phyloP scores from a whole-genome alignment of 2,888 invertebrate genomes.

The Eremobia ochroleuca region DNA sequence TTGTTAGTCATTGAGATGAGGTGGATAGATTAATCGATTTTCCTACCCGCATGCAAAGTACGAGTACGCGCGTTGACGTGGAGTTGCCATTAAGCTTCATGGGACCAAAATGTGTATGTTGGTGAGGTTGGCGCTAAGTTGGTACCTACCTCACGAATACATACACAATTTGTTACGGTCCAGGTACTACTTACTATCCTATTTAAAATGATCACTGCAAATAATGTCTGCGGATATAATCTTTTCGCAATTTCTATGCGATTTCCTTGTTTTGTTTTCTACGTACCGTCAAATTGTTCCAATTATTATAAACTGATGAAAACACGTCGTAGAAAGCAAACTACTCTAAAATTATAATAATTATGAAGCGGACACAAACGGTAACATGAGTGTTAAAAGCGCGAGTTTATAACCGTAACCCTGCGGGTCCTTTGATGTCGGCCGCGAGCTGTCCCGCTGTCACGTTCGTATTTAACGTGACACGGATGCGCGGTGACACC shows the following conservation, averaged over 20 bases:
- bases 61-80: not conserved
- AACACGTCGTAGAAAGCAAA: not conserved
- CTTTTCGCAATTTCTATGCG: not conserved
- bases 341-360: conserved; percentile 25
- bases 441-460: conserved; percentile 38
- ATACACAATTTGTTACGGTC: not conserved
- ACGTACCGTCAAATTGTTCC: not conserved
- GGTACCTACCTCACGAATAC: not conserved
- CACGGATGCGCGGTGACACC: conserved; percentile 21
- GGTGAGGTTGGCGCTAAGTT: not conserved
- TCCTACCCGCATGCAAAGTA: not conserved
- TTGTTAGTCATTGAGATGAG: no score
- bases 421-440: conserved; percentile 55
- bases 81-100: not conserved
- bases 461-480: conserved; percentile 42
- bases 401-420: conserved; percentile 40
- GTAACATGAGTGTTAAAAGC: conserved; percentile 42
- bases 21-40: not conserved
- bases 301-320: not conserved
- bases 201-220: not conserved
- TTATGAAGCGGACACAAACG: conserved; percentile 5
- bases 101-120: not conserved
- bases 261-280: not conserved
- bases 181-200: not conserved
- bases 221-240: not conserved